phyloP scores from a whole-genome alignment of 2,113 vertebrate genomes.

The Megalops atlanticus region DNA sequence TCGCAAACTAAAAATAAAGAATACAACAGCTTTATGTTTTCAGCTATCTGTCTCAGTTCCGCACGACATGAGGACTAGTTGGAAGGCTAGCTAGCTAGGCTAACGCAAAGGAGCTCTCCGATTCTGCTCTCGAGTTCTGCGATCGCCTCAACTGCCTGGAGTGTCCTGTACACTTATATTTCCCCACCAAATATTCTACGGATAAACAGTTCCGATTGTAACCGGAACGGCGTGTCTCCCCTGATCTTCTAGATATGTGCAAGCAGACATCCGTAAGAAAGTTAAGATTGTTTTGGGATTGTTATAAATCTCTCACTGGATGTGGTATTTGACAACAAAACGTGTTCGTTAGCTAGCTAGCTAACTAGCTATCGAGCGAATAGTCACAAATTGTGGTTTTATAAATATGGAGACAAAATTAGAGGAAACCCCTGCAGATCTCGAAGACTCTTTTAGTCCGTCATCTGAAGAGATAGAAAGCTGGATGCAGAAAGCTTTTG shows the following conservation, averaged over 20 bases:
- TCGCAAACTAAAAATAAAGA: neutral
- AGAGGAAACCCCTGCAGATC: neutral
- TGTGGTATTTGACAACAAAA: too few species aligned
- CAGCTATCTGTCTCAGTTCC: neutral
- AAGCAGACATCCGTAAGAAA: too few species aligned
- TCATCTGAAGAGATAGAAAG: conserved; percentile 54
- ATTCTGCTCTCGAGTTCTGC: conserved; percentile 14
- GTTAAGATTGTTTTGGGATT: too few species aligned
- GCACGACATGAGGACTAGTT: conserved; percentile 17
- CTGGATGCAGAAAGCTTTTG: conserved; percentile 73
- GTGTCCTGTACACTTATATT: conserved; percentile 57
- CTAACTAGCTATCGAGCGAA: neutral
- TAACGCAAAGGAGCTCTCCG: neutral
- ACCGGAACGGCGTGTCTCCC: too few species aligned
- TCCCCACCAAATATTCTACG: conserved; percentile 41
- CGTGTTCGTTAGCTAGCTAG: too few species aligned
- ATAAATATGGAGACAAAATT: conserved; percentile 50
- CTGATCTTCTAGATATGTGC: too few species aligned
- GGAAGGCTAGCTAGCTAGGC: neutral
- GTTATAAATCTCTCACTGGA: too few species aligned
- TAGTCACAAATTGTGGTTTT: neutral
- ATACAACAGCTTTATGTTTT: neutral
- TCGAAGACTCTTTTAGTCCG: conserved; percentile 38
- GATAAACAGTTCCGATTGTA: conserved; percentile 14
- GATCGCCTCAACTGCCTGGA: conserved; percentile 15